A percentile compares a stretch with the other conserved stretches of the same genome.
phyloP scores from a whole-genome alignment of 2,797 vertebrate genomes.

The Ispidina picta region DNA sequence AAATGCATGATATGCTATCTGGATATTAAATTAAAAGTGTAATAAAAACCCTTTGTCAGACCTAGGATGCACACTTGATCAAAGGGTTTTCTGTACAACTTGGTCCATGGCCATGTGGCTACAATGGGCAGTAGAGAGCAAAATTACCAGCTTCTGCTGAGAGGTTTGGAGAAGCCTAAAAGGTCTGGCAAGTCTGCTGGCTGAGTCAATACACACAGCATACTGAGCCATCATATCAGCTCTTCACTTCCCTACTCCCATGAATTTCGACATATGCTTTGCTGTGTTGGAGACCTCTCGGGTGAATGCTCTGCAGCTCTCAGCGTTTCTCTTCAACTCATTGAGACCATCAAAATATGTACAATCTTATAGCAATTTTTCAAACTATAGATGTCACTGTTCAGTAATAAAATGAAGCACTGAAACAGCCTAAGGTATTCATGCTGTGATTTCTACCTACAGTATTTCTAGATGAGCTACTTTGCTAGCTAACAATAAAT shows the following conservation, averaged over 20 bases:
- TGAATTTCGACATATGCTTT: conserved; percentile 32
- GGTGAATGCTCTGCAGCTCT: neutral
- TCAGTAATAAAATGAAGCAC: conserved; percentile 43
- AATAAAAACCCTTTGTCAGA: neutral
- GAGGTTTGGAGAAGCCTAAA: conserved; percentile 15
- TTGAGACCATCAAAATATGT: neutral
- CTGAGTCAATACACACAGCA: neutral
- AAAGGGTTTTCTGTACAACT: neutral
- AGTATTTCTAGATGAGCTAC: neutral
- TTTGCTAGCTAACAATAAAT: neutral
- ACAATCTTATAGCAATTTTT: neutral
- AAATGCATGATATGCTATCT: neutral
- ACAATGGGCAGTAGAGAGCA: neutral
- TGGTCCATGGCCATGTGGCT: neutral
- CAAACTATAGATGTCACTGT: conserved; percentile 72
- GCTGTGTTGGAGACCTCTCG: neutral
- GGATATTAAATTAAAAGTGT: neutral
- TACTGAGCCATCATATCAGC: neutral
- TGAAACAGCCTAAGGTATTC: neutral
- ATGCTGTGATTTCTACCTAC: neutral
- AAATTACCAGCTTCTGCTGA: neutral
- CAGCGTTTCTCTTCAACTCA: neutral
- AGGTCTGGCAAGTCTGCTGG: conserved; percentile 20
- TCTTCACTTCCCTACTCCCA: neutral
- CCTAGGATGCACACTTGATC: neutral